Evolutionary conservation across 53 echinoderm and acorn worm species (phyloP), one percentile per base, ranked within the genome.

Genomic region (Antedon mediterranea): DNA sequence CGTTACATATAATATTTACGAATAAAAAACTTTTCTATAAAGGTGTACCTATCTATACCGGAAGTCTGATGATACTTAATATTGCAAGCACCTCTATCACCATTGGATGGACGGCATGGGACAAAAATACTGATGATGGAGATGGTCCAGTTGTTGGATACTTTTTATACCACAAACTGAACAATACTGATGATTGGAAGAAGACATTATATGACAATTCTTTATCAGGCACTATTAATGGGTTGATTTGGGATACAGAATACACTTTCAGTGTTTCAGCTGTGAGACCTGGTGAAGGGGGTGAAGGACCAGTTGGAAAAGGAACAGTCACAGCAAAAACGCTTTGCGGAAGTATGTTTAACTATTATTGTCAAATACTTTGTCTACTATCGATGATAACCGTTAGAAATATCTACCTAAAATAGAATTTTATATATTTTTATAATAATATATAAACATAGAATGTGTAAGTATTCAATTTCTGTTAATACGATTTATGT

Each of bases 111-210:
- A 31, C 75, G 37, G 84, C 77, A 28, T 87, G 88, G 88, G 76
- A 70, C 28, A 6, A 30, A 23, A 28, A 33, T 32, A 4, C 73
- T 29, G 86, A 81, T 72, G 57, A 43, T 18, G 88, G 88, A 30
- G 88, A 87, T 43, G 88, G 84, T n/a, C 88, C 88, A 4, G 43
- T 87, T 33, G 31, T 84, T 77, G 84, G 70, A 32, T 87, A 87
- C 78, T 74, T 57, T 18, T 2, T 57, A 18, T 23, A 57, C 18
- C 20, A 57, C 23, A 6, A 23, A 57, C 2, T 57, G 9, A 57
- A 23, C 20, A 57, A 57, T 57, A 23, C 57, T 8, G 26, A 57
- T 23, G 20, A 6, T 1, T 57, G 13, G 57, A 18, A 57, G 23
- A 8, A 57, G 23, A 15, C 7, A 57, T 5, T 5, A 41, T 15